These are phyloP conservation scores for Pseudopipra pipra DNA, from an alignment of 2,113 vertebrate genomes.

Conservation along the genomic window DNA sequence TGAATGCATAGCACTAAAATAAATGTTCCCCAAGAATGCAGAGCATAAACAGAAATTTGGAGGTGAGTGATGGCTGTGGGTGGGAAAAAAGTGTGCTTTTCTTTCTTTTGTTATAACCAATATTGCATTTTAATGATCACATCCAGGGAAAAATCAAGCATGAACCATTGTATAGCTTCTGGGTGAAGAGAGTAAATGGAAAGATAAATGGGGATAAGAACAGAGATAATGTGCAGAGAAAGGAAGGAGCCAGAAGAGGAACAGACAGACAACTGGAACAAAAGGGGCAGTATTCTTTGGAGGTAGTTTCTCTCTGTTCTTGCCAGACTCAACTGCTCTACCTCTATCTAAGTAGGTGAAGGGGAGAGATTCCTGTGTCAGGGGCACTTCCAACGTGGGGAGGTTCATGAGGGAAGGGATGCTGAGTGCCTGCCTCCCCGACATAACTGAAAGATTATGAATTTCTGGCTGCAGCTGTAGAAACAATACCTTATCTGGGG, in stretches of 20 bases:
- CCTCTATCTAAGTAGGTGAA: background rate
- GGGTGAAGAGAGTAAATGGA: background rate
- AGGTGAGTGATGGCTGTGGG: background rate
- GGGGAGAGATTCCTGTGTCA: fast-evolving
- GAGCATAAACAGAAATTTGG: background rate
- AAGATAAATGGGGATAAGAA: background rate
- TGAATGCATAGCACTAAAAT: background rate
- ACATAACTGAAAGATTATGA: background rate
- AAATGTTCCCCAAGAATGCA: background rate
- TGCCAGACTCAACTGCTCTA: background rate
- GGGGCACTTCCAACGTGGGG: background rate
- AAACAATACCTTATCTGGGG: background rate
- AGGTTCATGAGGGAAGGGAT: background rate
- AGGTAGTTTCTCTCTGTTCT: background rate
- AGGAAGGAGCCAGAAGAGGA: background rate
- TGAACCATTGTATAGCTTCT: background rate
- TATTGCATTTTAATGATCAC: background rate
- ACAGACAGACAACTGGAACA: background rate
- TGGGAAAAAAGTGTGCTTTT: background rate
- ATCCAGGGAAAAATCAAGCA: background rate
- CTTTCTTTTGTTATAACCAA: background rate
- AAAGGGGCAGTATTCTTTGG: background rate
- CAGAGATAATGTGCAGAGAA: background rate
- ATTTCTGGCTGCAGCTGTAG: background rate
- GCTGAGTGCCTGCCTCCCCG: background rate